Base-by-base conservation (phyloP, 2,797 vertebrate genomes). In the Denticeps clupeoides region DNA sequence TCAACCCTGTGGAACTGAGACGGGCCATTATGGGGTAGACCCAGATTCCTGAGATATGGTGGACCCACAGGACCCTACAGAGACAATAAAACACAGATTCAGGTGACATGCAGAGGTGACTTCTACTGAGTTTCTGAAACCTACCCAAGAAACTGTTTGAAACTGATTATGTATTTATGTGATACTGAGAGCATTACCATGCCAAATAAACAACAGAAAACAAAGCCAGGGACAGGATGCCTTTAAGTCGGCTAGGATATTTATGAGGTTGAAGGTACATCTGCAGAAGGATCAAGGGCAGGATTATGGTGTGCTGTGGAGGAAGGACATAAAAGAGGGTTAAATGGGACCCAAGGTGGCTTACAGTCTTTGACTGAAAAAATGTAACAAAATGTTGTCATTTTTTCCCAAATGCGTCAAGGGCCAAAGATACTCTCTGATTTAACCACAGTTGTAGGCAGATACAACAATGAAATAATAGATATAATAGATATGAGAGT, bases 1-100 rank as follows among this genome's bases (percentile, higher is more conserved):
- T 43, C 47, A 68, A 48, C 13, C 71, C 73, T 23, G 47, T 6
- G 1, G 53, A 49, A 43, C 57, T 65, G 19, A 77, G 65, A 10
- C 67, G 73, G 51, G 58, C 73, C 56, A 77, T 64, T 60, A 79
- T 66, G 23, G 72, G 79, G 49, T 73, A 77, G n/a, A 68, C 66
- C 75, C 77, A 83, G 51, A 74, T 62, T 22, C 65, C 71, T 8
- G 64, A 65, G 9, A 21, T 62, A 28, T 70, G 31, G 59, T 58
- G 61, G 49, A 73, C 61, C 75, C 69, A 71, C 1, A 71, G 3
- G 16, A 78, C 40, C 25, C n/a, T 29, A n/a, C n/a, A n/a, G n/a
- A n/a, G n/a, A n/a, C 21, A 37, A 10, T 6, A 2, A 5, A 23
- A 3, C 5, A 23, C 22, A 23, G 3, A 23, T 22, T 23, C 3